Percentiles rank a stretch among this genome's conserved stretches.
Conservation (phyloP, 2,888 invertebrate species). For the Ligdia adustata region DNA sequence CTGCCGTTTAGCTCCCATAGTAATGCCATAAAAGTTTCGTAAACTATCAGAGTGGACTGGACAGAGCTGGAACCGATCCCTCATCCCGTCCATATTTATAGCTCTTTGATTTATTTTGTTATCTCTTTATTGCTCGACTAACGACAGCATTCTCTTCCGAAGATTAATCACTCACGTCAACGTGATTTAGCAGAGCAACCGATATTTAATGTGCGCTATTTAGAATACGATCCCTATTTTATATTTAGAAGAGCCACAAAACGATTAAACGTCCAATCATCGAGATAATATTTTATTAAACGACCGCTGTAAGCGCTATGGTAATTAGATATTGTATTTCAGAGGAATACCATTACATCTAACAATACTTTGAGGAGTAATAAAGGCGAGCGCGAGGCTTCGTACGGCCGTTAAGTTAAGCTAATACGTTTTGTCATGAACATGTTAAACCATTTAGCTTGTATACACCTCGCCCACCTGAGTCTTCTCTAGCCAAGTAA, state of each 20-base stretch:
- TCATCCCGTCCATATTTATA: slow-evolving; percentile 78
- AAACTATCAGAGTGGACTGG: slow-evolving; percentile 68
- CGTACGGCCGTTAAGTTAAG: slow-evolving; percentile 39
- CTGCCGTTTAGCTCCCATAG: slow-evolving; percentile 64
- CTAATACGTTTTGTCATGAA: slow-evolving; percentile 44
- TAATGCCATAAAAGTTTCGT: slow-evolving; percentile 73
- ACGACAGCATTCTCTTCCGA: slow-evolving; percentile 80
- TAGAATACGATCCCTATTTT: slow-evolving; percentile 70
- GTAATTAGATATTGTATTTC: slow-evolving; percentile 51
- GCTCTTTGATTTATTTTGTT: slow-evolving; percentile 83
- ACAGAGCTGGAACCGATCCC: slow-evolving; percentile 77
- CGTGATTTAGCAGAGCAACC: slow-evolving; percentile 82
- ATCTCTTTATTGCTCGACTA: slow-evolving; percentile 81
- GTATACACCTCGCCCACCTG: slow-evolving; percentile 43
- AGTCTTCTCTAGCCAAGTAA: slow-evolving; percentile 40
- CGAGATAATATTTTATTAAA: slow-evolving; percentile 56
- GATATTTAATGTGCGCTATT: slow-evolving; percentile 81
- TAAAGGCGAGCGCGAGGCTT: slow-evolving; percentile 34
- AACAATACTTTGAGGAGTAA: slow-evolving; percentile 37
- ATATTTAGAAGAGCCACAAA: slow-evolving; percentile 72
- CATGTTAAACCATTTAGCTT: slow-evolving; percentile 43
- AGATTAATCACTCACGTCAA: slow-evolving; percentile 81
- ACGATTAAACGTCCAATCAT: slow-evolving; percentile 68
- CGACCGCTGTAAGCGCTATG: slow-evolving; percentile 40
- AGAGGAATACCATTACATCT: slow-evolving; percentile 37